phyloP scores from a whole-genome alignment of 2,888 invertebrate genomes.

The Acleris holmiana region DNA sequence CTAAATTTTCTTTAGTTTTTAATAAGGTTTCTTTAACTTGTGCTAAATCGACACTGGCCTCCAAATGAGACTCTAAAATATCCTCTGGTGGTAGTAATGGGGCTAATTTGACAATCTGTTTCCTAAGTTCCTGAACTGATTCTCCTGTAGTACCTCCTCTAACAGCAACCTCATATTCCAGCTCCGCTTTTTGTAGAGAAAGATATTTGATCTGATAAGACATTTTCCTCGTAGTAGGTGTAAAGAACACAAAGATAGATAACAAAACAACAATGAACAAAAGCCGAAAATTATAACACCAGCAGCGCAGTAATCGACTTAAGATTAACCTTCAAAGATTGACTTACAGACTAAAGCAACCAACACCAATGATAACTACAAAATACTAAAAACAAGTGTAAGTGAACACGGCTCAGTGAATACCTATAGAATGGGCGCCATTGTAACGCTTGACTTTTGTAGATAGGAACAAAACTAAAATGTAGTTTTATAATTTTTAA shows the following conservation, averaged over 20 bases:
- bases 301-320: slow-evolving; percentile 3
- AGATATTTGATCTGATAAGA: slow-evolving; percentile 28
- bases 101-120: slow-evolving; percentile 38
- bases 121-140: slow-evolving; percentile 38
- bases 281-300: background rate
- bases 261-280: background rate
- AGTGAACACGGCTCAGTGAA: slow-evolving; percentile 15
- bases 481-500: too few relatives aligned
- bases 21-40: slow-evolving; percentile 36
- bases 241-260: background rate
- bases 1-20: slow-evolving; percentile 32
- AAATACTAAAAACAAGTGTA: slow-evolving; percentile 8
- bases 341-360: slow-evolving; percentile 2
- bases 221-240: background rate
- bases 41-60: slow-evolving; percentile 37
- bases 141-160: slow-evolving; percentile 34
- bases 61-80: slow-evolving; percentile 38
- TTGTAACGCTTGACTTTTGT: background rate
- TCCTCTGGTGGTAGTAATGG: slow-evolving; percentile 34
- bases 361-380: slow-evolving; percentile 12
- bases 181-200: slow-evolving; percentile 37
- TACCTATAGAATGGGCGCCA: slow-evolving; percentile 2
- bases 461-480: too few relatives aligned
- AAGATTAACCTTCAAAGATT: background rate
- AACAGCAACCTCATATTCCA: slow-evolving; percentile 40